phyloP scores from a whole-genome alignment of 2,797 vertebrate genomes.

The Alcedo atthis region DNA sequence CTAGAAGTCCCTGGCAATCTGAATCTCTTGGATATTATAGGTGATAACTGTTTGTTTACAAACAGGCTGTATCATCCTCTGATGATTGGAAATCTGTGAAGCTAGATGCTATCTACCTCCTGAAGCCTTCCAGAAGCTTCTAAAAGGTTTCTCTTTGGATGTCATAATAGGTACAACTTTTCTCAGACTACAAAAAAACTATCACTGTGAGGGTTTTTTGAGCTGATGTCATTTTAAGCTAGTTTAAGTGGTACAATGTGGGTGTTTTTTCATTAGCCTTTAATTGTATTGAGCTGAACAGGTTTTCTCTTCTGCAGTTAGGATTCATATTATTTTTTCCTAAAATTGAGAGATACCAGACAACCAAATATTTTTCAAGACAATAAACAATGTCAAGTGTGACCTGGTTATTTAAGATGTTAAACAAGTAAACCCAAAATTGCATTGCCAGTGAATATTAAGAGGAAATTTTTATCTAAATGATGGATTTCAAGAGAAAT shows the following conservation, averaged over 20 bases:
- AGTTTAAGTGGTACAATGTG: neutral
- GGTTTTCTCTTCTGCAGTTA: neutral
- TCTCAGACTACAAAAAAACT: neutral
- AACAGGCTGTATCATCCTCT: conserved; percentile 1
- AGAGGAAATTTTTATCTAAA: neutral
- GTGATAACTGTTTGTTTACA: conserved; percentile 43
- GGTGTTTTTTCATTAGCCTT: neutral
- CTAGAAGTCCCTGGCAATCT: conserved; percentile 9
- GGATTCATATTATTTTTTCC: neutral
- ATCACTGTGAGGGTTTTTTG: neutral
- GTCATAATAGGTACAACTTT: neutral
- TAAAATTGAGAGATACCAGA: neutral
- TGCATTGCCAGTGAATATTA: neutral
- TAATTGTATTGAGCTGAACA: neutral
- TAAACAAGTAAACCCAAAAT: neutral
- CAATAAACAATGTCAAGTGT: neutral
- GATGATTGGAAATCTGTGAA: neutral
- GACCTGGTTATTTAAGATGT: neutral
- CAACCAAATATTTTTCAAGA: neutral
- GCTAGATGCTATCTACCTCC: neutral
- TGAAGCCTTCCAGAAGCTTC: neutral
- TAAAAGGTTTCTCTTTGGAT: neutral
- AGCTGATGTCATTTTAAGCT: neutral
- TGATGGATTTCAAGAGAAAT: neutral
- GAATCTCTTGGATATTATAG: neutral